Evolutionary conservation across 2,113 vertebrate species (phyloP), one percentile per base, ranked within the genome.

Genomic region (Ondatra zibethicus): DNA sequence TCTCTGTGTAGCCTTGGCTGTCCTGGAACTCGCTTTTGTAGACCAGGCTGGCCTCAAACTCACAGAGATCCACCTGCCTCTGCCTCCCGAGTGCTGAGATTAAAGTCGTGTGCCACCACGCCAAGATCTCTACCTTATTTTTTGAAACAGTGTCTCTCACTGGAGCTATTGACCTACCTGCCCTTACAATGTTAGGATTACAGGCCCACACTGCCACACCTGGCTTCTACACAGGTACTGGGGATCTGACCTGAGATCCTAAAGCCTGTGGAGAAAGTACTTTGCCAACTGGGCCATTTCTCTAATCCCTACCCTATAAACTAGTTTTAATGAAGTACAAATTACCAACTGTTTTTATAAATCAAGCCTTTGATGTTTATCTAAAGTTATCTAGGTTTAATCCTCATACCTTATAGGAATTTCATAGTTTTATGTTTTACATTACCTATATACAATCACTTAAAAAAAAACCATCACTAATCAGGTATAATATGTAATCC

Each of bases 371-470:
- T 88, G 52, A 88, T 21, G 29, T 9, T 27, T 88, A 55, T 25
- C 63, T 93, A 78, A 94, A 72, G 58, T 65, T n/a, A 87, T 50
- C 9, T 91, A 82, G 31, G 19, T 92, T 95, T 96, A 82, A 47
- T 89, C 55, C 42, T 58, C 31, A 63, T 75, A 52, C 4, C 36
- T 21, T 70, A 27, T 78, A 88, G 29, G 1, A 82, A 23, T 66
- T 97, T 88, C 16, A 63, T 23, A 65, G 42, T 55, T 70, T n/a
- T 70, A 6, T 42, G 17, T 75, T 96, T 96, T 92, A 90, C 19
- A 77, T 42, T 88, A 50, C 31, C 42, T 94, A 85, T 76, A 61
- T 25, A 89, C 12, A 89, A 70, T 14, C 42, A 73, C 33, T 82
- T 19, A 66, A 68, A 55, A 76, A 96, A 88, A 19, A 39, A 6